Evolutionary conservation across 2,888 invertebrate species (phyloP), one percentile per base, ranked within the genome.

Genomic region (Venusia cambrica): DNA sequence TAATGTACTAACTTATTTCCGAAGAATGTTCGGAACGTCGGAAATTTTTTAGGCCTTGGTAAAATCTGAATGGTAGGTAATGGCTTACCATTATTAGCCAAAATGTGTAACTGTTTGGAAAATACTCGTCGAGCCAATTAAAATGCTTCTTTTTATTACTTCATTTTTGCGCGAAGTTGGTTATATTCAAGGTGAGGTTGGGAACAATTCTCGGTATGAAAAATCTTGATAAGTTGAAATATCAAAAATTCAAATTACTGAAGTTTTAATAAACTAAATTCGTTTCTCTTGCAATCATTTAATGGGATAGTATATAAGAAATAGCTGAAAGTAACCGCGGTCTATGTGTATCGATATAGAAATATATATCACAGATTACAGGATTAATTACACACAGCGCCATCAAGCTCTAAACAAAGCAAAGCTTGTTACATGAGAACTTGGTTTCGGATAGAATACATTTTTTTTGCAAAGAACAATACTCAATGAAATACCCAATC

Each of bases 21-120:
- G 29, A 54, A 54, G 45, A 44, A 57, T 51, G 26, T 51, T 30
- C 32, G 31, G 45, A 33, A 46, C 46, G 30, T 35, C 43, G 36
- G 27, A 36, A 19, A 45, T 41, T 24, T 37, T 14, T 13, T 14
- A 28, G 25, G 15, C 36, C 19, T 33, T 21, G 30, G 30, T 31
- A 27, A 40, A 30, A 38, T 48, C 43, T 45, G 29, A 27, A 33
- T 15, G 26, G 22, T 24, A 34, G 38, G 7, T 15, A 19, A 25
- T 19, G 14, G 21, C 33, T 34, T 35, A 29, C 22, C 26, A 36
- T 56, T 54, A 60, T 61, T 61, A 60, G 51, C 48, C 52, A 57
- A 51, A 53, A 38, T 47, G n/a, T 48, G 50, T 50, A 49, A 33
- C 41, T 48, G 56, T 55, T 57, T 55, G 52, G 52, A 51, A 44